A percentile compares a stretch with the other conserved stretches of the same genome.
phyloP scores from a whole-genome alignment of 2,888 invertebrate species.

The Agapostemon virescens region DNA sequence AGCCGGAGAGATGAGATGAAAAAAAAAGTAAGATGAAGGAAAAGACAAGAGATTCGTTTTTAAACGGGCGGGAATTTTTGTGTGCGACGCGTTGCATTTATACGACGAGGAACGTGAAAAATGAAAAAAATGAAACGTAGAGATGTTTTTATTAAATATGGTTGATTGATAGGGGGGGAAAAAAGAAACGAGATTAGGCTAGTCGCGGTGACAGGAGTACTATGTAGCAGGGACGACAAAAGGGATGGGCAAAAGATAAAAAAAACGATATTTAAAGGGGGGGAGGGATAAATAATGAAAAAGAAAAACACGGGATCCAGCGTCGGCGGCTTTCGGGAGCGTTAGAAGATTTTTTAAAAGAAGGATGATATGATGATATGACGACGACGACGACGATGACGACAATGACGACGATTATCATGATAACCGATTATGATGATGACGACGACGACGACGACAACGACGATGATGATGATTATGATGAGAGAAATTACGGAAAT shows the following conservation, averaged over 20 bases:
- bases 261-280: slow-evolving; percentile 36
- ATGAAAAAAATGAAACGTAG: slow-evolving; percentile 52
- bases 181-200: slow-evolving; percentile 68
- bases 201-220: slow-evolving; percentile 68
- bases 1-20: not conserved
- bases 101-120: not conserved
- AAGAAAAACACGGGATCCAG: slow-evolving; percentile 40
- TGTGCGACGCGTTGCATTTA: slow-evolving; percentile 18
- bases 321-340: slow-evolving; percentile 66
- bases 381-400: no score
- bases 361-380: not conserved
- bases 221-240: slow-evolving; percentile 60
- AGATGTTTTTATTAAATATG: slow-evolving; percentile 63
- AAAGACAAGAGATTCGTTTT: not conserved
- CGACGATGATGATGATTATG: not conserved
- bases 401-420: no score
- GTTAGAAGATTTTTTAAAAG: slow-evolving; percentile 18
- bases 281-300: not conserved
- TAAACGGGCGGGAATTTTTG: slow-evolving; percentile 2
- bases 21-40: slow-evolving; percentile 19
- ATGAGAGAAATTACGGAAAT: slow-evolving; percentile 1
- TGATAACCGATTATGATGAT: no score
- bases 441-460: no score
- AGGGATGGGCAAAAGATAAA: slow-evolving; percentile 52
- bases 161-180: slow-evolving; percentile 58